Evolutionary conservation across 2,113 vertebrate species (phyloP).

Genomic region (Plectropomus leopardus): DNA sequence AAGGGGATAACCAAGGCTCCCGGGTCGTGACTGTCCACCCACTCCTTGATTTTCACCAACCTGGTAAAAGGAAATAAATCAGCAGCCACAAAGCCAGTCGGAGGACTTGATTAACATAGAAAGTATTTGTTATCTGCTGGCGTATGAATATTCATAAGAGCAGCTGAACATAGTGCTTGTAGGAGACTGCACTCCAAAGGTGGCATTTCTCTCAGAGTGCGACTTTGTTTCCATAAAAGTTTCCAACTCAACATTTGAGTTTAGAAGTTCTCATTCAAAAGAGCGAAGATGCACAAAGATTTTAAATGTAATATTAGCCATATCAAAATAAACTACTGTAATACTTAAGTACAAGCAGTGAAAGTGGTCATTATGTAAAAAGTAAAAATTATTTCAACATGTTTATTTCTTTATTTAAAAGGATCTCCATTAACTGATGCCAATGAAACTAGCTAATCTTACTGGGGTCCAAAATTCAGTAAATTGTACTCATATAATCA

Average conservation of each 20-base stretch:
- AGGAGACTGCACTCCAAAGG: conserved; percentile 76
- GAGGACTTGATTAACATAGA: conserved; percentile 86
- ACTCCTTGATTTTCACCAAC: conserved; percentile 98
- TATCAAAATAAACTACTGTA: not conserved
- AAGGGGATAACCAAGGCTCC: conserved; percentile 96
- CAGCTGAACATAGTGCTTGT: conserved; percentile 85
- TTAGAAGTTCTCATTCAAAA: not conserved
- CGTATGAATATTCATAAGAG: conserved; percentile 92
- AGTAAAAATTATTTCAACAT: too few species aligned
- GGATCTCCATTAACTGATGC: too few species aligned
- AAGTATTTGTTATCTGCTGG: conserved; percentile 89
- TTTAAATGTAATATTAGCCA: not conserved
- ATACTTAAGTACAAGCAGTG: too few species aligned
- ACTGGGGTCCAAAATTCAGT: too few species aligned
- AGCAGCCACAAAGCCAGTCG: conserved; percentile 26
- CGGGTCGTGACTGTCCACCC: conserved; percentile 95
- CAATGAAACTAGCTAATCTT: too few species aligned
- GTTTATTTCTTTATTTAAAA: too few species aligned
- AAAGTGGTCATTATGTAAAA: too few species aligned
- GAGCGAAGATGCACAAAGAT: not conserved
- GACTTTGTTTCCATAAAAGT: conserved; percentile 46
- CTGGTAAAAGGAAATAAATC: conserved; percentile 90
- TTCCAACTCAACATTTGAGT: conserved; percentile 8
- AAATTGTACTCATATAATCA: too few species aligned
- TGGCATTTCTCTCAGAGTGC: conserved; percentile 63